Conservation (phyloP, 2,797 vertebrate species). For the Aulostomus chinensis region DNA sequence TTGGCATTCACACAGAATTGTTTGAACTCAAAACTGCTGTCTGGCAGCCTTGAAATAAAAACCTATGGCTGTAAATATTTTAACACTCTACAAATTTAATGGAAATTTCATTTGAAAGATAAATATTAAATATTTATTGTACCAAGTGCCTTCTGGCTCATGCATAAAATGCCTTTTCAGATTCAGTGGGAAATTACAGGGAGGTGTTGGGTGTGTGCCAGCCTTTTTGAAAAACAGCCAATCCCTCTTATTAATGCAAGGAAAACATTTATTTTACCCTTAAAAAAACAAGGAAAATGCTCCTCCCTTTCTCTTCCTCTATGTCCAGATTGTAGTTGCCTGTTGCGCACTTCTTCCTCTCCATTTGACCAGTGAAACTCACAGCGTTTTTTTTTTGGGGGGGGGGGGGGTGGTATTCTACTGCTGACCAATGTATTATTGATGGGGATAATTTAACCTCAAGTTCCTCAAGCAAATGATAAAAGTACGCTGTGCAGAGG, state of each 20-base stretch:
- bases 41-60: constrained; percentile 58
- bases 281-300: constrained; percentile 74
- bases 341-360: constrained; percentile 51
- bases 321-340: constrained; percentile 40
- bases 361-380: constrained; percentile 31
- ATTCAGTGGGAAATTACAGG: constrained; percentile 54
- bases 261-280: constrained; percentile 76
- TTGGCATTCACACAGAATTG: constrained; percentile 47
- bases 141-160: constrained; percentile 70
- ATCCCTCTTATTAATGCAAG: constrained; percentile 58
- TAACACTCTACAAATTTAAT: constrained; percentile 74
- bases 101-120: constrained; percentile 79
- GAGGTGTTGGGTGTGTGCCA: constrained; percentile 48
- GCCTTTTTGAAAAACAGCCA: constrained; percentile 49
- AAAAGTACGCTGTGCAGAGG: constrained; percentile 1
- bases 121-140: constrained; percentile 81
- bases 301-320: constrained; percentile 69
- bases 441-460: constrained; percentile 38
- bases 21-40: constrained; percentile 43
- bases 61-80: constrained; percentile 78
- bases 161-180: constrained; percentile 75
- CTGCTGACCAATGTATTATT: constrained; percentile 36
- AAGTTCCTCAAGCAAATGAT: constrained; percentile 32
- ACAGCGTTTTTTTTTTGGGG: constrained; percentile 40
- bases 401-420: constrained; percentile 45